Evolutionary conservation across 2,113 vertebrate species (phyloP).

Genomic region (Eudyptes chrysolophus): DNA sequence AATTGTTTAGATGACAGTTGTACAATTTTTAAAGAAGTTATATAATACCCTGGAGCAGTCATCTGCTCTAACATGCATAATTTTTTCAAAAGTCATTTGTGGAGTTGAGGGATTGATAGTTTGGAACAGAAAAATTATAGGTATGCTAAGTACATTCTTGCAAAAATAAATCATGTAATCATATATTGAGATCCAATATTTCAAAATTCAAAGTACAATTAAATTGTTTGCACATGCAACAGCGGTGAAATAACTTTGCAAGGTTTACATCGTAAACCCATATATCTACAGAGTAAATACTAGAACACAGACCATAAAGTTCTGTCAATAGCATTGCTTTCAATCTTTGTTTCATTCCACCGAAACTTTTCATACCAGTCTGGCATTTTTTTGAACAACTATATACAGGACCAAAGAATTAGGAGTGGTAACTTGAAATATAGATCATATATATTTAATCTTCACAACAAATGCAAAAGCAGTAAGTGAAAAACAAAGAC

Average conservation of each 20-base stretch:
- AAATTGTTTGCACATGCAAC: not conserved
- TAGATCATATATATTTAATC: slow-evolving; percentile 21
- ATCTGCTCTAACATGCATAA: slow-evolving; percentile 1
- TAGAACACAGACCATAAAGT: not conserved
- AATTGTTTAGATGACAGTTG: slow-evolving; percentile 17
- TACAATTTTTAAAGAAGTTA: not conserved
- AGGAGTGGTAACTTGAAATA: not conserved
- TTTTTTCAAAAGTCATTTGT: slow-evolving; percentile 20
- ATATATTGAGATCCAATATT: not conserved
- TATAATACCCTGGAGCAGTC: slow-evolving; percentile 31
- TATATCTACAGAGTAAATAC: not conserved
- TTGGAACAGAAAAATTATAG: slow-evolving; percentile 37
- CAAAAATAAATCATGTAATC: slow-evolving; percentile 24
- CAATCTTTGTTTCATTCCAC: not conserved
- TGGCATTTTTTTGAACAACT: not conserved
- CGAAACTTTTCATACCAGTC: not conserved
- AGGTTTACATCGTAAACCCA: not conserved
- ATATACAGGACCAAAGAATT: not conserved
- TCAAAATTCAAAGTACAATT: slow-evolving; percentile 39
- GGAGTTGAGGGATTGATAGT: slow-evolving; percentile 33
- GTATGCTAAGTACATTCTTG: not conserved
- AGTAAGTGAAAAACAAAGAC: slow-evolving; percentile 49
- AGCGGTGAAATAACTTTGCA: slow-evolving; percentile 8
- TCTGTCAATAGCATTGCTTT: not conserved
- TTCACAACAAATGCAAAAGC: slow-evolving; percentile 21